A percentile compares a stretch with the other conserved stretches of the same genome.
Evolutionary conservation across 1,140 invertebrate genomes (phyloP).

Genomic region (Ceratina calcarata): DNA sequence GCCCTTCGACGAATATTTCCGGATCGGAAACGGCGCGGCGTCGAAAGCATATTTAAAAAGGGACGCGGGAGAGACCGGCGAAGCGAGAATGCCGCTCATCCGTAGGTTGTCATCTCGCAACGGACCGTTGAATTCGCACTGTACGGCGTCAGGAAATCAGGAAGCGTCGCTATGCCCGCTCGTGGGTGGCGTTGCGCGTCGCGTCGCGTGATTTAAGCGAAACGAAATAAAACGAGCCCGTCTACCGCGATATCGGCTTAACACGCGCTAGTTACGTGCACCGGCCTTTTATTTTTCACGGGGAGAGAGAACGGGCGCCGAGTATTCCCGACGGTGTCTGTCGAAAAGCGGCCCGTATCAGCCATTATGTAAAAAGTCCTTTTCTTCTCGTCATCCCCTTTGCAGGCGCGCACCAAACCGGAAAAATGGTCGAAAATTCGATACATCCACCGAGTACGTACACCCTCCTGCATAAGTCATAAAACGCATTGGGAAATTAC

Average conservation of each 20-base stretch:
- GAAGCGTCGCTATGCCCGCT: background rate
- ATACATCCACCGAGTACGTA: background rate
- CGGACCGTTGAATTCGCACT: slow-evolving; percentile 22
- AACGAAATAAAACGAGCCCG: background rate
- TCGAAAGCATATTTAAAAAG: slow-evolving; percentile 14
- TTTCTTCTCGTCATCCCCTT: background rate
- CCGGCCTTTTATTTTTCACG: slow-evolving; percentile 14
- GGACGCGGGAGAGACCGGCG: background rate
- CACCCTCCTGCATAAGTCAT: too few relatives aligned
- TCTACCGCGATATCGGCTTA: slow-evolving; percentile 22
- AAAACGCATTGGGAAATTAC: too few relatives aligned
- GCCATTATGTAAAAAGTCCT: slow-evolving; percentile 18
- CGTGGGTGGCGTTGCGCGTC: background rate
- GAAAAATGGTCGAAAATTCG: slow-evolving; percentile 41
- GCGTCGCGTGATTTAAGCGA: slow-evolving; percentile 26
- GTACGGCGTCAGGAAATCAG: slow-evolving; percentile 16
- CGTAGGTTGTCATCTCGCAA: slow-evolving; percentile 15
- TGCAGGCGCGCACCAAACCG: background rate
- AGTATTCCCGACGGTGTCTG: slow-evolving; percentile 3
- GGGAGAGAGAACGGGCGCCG: slow-evolving; percentile 11
- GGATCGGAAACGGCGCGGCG: too few relatives aligned
- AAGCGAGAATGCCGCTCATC: slow-evolving; percentile 9
- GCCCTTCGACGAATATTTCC: background rate
- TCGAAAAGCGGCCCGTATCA: background rate
- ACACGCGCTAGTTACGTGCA: slow-evolving; percentile 16